Evolutionary conservation across 1,140 invertebrate genomes (phyloP), one percentile per base, ranked within the genome.

Genomic region (Druon quercuslanigerum): DNA sequence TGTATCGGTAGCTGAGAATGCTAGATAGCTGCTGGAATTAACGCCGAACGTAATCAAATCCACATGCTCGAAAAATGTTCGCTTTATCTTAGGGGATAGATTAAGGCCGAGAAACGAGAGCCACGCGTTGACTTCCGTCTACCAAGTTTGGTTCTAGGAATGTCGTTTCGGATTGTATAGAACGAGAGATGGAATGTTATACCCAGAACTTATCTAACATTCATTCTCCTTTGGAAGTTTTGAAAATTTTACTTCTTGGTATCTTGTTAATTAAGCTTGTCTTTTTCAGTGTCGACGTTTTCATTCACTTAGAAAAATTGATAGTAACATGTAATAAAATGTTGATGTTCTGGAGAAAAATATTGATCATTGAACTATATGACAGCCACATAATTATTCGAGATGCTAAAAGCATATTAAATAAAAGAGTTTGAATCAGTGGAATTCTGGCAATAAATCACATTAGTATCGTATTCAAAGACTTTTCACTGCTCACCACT

Each of bases 191-290:
- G 40, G 40, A 46, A 46, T 46, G 6, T 46, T 46, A 9, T 46
- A 46, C 6, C 40, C 9, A 12, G 17, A 25, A 57, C 17, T 57
- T 25, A 57, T 57, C 56, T 25, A 25, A 57, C 56, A 9, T n/a
- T 9, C n/a, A 19, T 54, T 54, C 17, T 19, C 17, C 52, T 17
- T 82, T 80, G 78, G 78, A 78, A 79, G 52, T n/a, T 19, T 54
- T 9, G 40, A 46, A 46, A 11, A 46, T 46, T 46, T 46, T 46
- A 46, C 40, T 8, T 46, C 8, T 46, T 46, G 40, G 40, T 46
- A 46, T 46, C 40, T 11, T 46, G 40, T 8, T 46, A 46, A 46
- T 46, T 11, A 52, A 51, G 51, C 40, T 74, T 14, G 12, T 16
- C 16, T 5, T 56, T 71, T 11, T 40, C 1, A 11, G 40, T 6